A percentile compares a stretch with the other conserved stretches of the same genome.
Evolutionary conservation across 2,888 invertebrate genomes (phyloP).

Genomic region (Pachycephus smyrnensis): DNA sequence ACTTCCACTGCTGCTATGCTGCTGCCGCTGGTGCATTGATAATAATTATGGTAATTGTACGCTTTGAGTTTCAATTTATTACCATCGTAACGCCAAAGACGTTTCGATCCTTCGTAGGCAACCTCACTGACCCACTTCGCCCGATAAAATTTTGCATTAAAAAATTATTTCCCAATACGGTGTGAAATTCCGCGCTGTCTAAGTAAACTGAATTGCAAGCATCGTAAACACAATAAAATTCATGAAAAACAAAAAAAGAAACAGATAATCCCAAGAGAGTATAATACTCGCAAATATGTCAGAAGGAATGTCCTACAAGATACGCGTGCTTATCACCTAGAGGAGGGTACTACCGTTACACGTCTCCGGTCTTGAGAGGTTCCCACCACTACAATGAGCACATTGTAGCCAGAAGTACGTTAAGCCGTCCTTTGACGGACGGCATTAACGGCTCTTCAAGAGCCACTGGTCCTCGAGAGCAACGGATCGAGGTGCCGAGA

Average conservation of each 20-base stretch:
- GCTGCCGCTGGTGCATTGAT: neutral
- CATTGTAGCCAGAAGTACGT: conserved; percentile 25
- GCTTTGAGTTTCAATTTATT: neutral
- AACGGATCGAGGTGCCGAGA: neutral
- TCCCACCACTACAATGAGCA: conserved; percentile 22
- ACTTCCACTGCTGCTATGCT: neutral
- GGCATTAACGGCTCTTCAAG: conserved; percentile 33
- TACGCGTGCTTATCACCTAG: neutral
- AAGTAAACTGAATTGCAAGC: neutral
- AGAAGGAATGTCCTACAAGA: neutral
- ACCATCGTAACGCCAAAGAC: neutral
- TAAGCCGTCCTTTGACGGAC: conserved; percentile 34
- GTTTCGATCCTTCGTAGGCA: neutral
- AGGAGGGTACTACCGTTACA: neutral
- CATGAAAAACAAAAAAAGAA: neutral
- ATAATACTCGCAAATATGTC: neutral
- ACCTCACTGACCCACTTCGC: neutral
- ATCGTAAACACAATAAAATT: neutral
- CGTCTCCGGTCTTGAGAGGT: neutral
- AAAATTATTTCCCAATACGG: neutral
- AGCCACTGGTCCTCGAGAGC: conserved; percentile 13
- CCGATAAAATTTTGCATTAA: neutral
- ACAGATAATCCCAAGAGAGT: neutral
- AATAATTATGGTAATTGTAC: neutral
- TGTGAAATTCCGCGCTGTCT: neutral